Evolutionary conservation across 1,140 invertebrate genomes (phyloP), one percentile per base, ranked within the genome.

Genomic region (Drosophila punjabiensis): DNA sequence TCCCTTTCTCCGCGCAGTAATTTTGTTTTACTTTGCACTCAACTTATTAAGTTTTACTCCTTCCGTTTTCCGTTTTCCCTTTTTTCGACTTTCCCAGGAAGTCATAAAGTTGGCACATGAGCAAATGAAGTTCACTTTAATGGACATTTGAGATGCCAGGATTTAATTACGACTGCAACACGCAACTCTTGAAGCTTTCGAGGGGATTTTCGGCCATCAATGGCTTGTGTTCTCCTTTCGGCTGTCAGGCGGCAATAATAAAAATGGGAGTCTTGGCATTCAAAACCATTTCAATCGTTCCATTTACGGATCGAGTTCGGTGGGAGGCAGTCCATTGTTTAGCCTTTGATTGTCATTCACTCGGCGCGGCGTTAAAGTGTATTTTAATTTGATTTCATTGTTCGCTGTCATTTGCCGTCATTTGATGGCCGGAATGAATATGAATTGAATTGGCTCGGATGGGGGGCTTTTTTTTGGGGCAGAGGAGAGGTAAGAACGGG

Each of bases 301-400:
- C 30, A 14, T 39, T 59, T 39, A 56, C 18, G 33, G 30, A 74
- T 75, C 55, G 73, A 43, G 33, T 71, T 81, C 71, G 35, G 32
- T 61, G 68, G 33, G 52, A 68, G 75, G 39, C 58, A 68, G 75
- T 81, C 81, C 69, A 88, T 84, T 88, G 86, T 89, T 88, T 88
- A 88, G 86, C 78, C 81, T 85, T 89, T 89, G 86, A 89, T 85
- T 84, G 81, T 83, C 76, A 88, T 79, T 86, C 74, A 82, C 53
- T 84, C 66, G 48, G 45, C 70, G 73, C 79, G 67, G 62, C 70
- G 82, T 82, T 89, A 89, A 90, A 89, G 86, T 85, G 85, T 89
- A 79, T 89, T 89, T 90, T 89, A 89, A 89, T 89, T 89, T 89
- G 85, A 89, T 89, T 89, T 85, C 85, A 89, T 89, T 89, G 85